These are phyloP conservation scores for Dasypolia templi DNA, from an alignment of 2,888 invertebrate species.

Conservation along the genomic window DNA sequence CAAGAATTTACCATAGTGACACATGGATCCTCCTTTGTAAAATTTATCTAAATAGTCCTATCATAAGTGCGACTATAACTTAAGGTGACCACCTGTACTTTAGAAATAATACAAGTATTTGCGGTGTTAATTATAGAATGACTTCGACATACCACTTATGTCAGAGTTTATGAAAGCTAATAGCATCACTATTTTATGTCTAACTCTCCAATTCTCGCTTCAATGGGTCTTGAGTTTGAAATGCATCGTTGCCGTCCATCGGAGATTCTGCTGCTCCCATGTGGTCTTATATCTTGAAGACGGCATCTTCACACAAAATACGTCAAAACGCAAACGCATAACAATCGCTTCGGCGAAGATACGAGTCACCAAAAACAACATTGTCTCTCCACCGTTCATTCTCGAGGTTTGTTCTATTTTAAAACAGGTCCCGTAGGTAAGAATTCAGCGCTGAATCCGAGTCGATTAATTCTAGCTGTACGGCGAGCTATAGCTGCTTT, in stretches of 20 bases:
- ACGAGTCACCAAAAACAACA: background rate
- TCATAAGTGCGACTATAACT: too few species aligned
- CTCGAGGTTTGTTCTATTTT: background rate
- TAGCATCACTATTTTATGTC: too few species aligned
- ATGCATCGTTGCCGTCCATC: background rate
- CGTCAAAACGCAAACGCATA: background rate
- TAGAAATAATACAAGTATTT: too few species aligned
- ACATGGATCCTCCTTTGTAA: too few species aligned
- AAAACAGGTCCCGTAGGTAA: constrained; percentile 30
- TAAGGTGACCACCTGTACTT: too few species aligned
- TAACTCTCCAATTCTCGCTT: too few species aligned
- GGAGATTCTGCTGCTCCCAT: background rate
- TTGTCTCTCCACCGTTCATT: background rate
- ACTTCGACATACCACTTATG: too few species aligned
- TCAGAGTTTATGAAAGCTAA: too few species aligned
- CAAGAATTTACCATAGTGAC: too few species aligned
- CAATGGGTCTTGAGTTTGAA: background rate
- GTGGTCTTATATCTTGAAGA: background rate
- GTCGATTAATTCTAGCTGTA: constrained; percentile 59
- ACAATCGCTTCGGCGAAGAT: background rate
- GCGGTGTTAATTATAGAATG: too few species aligned
- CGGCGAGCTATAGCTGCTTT: constrained; percentile 52
- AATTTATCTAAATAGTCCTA: too few species aligned
- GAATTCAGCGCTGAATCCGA: constrained; percentile 35
- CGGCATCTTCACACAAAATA: background rate